phyloP scores from a whole-genome alignment of 2,113 vertebrate species.

The Picathartes gymnocephalus region DNA sequence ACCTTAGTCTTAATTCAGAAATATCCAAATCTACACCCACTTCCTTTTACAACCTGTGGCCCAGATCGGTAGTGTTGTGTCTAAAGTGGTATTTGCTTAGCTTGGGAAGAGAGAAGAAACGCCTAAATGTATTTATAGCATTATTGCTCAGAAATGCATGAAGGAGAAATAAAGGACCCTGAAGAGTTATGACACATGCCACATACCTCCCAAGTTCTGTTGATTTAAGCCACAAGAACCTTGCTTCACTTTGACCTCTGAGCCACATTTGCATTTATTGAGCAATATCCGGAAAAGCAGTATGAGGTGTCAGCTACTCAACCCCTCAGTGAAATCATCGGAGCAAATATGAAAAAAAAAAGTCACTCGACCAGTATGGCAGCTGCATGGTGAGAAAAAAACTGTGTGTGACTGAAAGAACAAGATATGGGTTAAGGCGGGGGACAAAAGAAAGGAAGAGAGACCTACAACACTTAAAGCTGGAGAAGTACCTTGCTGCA shows the following conservation, averaged over 20 bases:
- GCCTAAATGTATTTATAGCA: not conserved
- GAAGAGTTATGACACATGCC: not conserved
- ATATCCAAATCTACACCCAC: not conserved
- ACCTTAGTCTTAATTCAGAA: not conserved
- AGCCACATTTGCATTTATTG: conserved; percentile 31
- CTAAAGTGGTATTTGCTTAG: conserved; percentile 8
- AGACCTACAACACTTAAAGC: not conserved
- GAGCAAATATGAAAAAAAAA: not conserved
- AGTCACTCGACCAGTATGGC: not conserved
- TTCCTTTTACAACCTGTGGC: not conserved
- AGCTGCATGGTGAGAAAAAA: not conserved
- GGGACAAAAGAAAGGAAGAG: not conserved
- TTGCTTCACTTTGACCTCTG: not conserved
- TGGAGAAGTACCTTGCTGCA: not conserved
- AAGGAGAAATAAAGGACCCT: conserved; percentile 16
- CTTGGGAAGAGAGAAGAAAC: not conserved
- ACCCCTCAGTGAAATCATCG: not conserved
- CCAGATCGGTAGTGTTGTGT: not conserved
- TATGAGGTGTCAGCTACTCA: not conserved
- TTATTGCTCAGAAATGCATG: not conserved
- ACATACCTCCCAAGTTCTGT: not conserved
- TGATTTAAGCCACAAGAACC: conserved; percentile 1
- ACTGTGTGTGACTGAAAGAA: not conserved
- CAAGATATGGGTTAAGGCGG: not conserved
- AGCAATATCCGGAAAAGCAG: conserved; percentile 11